These are phyloP conservation scores for Itoplectis maculator DNA, from an alignment of 2,888 invertebrate species.

Conservation along the genomic window DNA sequence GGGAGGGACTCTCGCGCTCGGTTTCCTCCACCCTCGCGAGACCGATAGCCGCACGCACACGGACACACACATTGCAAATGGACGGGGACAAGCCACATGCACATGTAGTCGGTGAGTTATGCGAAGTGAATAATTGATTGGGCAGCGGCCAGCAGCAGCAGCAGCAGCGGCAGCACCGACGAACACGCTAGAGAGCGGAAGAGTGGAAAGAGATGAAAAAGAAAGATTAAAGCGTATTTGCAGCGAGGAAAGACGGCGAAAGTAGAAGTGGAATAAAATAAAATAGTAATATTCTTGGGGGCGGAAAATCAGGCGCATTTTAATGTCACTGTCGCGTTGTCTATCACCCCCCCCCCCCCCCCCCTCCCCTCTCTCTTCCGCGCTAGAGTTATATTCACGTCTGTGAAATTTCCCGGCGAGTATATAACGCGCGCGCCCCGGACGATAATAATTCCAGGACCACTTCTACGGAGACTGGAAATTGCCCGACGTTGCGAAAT, in stretches of 20 bases:
- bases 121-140: constrained; percentile 71
- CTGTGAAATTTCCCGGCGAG: neutral
- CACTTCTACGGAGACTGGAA: constrained; percentile 32
- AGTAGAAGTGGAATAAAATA: constrained; percentile 27
- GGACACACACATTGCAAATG: too few species aligned
- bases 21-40: constrained; percentile 35
- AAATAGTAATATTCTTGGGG: constrained; percentile 4
- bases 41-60: constrained; percentile 16
- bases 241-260: constrained; percentile 47
- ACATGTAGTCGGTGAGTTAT: constrained; percentile 55
- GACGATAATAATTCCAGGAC: constrained; percentile 26
- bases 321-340: neutral
- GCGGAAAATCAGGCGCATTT: constrained; percentile 8
- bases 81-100: constrained; percentile 7
- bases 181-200: constrained; percentile 43
- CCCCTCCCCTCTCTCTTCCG: neutral
- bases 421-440: constrained; percentile 2
- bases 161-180: too few species aligned
- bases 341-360: neutral
- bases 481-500: constrained; percentile 42
- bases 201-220: constrained; percentile 29
- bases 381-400: neutral
- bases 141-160: constrained; percentile 53
- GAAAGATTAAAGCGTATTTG: constrained; percentile 33
- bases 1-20: constrained; percentile 35